Base-by-base conservation (phyloP, 2,113 vertebrate species). In the Lagenorhynchus albirostris region DNA sequence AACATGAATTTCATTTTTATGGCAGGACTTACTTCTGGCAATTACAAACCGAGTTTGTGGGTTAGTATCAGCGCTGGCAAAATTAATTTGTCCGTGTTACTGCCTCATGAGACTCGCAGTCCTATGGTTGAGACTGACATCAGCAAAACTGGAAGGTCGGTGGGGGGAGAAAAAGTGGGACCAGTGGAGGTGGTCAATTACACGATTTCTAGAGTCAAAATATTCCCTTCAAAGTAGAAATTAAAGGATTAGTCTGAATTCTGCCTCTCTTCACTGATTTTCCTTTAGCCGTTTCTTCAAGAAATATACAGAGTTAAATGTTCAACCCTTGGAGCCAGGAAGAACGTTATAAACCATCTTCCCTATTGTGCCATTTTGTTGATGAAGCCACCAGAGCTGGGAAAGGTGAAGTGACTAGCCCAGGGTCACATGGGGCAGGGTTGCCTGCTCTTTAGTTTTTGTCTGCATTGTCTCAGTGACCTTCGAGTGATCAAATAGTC, bases 1-100 rank as follows among this genome's bases (percentile, higher is more conserved):
- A 95, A 85, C 15, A 47, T 7, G 90, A 65, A 92, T 98, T 97
- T 96, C 90, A 88, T 95, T 92, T 97, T 95, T 89, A 95, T 63
- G 89, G 47, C 60, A 7, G 21, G 94, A 68, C 90, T 92, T 71
- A 58, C 18, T 77, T 92, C 58, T 71, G 41, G 87, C 82, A 81
- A 96, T 84, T 86, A 67, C 93, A 85, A 38, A 79, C 84, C 5
- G 14, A 92, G 26, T 97, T 83, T 91, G 81, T 63, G 33, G 63
- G 76, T 88, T 82, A 47, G 65, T 31, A 77, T 94, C 53, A 50
- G 83, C 36, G 17, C 12, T 63, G 95, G 83, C 38, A 73, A 85
- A 79, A 97, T 98, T 81, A 74, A 95, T 96, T 91, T 95, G 77
- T 53, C 80, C 0, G 0, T 84, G 84, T 89, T 82, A 90, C 17